Base-by-base conservation (phyloP, 2,888 invertebrate species). In the Anoncus sp. region DNA sequence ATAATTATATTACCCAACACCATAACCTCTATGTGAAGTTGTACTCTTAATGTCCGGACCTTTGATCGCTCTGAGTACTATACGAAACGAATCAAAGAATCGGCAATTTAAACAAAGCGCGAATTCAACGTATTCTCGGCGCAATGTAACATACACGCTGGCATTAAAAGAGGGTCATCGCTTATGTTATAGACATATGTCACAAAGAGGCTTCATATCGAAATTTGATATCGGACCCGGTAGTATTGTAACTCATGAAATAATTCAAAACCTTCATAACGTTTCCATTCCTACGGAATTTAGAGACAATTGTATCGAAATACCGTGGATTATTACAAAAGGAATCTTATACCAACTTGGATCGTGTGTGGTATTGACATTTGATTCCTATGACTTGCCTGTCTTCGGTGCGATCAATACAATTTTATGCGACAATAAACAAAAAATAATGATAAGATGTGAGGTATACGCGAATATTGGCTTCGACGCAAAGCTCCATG, bases 301-400 rank as follows among this genome's bases (percentile, higher is more conserved):
- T n/a, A 27, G 31, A 31, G 47, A 47, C 14, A n/a, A 10, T 53
- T 47, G 47, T 31, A 63, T 63, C 31, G 47, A 63, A 31, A 47
- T 63, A 27, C 62, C 62, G 10, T 63, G 62, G 62, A 31, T 63
- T 24, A 47, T 31, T 20, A 14, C 2, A 14, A 63, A 51, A 38
- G 49, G 63, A n/a, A 38, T 62, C 16, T 38, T 51, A 14, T 63
- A 51, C 20, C 49, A 51, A 35, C 20, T 51, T 14, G 51, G 38
- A 22, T 49, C 51, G 1, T 65, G 65, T 20, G 22, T 65, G 14
- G 38, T 40, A 6, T 22, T 65, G 14, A 22, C 49, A 35, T 38
- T 65, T 3, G 35, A 65, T 51, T 24, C 65, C 35, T 49, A 65
- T 18, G 65, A 65, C n/a, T 16, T 65, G 3, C 65, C 65, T 14